phyloP scores from a whole-genome alignment of 2,888 invertebrate genomes.

The Erebia ligea region DNA sequence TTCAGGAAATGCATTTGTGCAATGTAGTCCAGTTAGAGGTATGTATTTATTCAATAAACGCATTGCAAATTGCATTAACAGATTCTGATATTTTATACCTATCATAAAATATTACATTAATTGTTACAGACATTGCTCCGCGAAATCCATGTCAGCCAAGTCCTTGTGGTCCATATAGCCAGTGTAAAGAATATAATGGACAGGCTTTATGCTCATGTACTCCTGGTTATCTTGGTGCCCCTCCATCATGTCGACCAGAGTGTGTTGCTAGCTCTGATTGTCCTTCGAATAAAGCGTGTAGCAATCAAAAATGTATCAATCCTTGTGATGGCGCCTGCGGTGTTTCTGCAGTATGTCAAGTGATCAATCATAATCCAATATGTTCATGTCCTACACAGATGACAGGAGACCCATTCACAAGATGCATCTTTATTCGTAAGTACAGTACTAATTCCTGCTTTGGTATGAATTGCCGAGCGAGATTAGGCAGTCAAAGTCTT shows the following conservation, averaged over 20 bases:
- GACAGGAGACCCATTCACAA: constrained; percentile 87
- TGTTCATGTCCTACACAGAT: constrained; percentile 86
- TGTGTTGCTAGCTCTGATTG: constrained; percentile 89
- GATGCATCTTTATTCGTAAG: constrained; percentile 82
- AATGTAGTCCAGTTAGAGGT: constrained; percentile 84
- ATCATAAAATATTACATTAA: neutral
- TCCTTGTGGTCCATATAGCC: constrained; percentile 85
- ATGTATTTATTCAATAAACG: constrained; percentile 39
- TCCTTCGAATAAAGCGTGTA: constrained; percentile 86
- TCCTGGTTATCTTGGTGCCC: constrained; percentile 84
- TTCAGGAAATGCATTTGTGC: constrained; percentile 88
- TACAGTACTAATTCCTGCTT: constrained; percentile 40
- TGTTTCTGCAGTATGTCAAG: constrained; percentile 87
- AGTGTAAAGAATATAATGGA: constrained; percentile 83
- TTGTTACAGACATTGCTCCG: constrained; percentile 60
- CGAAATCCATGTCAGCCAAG: constrained; percentile 85
- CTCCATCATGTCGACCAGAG: constrained; percentile 88
- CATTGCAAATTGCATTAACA: neutral
- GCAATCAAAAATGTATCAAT: constrained; percentile 87
- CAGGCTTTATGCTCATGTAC: constrained; percentile 88
- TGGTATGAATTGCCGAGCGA: too few species aligned
- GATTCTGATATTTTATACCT: neutral
- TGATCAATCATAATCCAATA: constrained; percentile 89
- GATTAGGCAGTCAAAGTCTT: too few species aligned
- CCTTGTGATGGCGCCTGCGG: constrained; percentile 93